Percentiles rank a stretch among this genome's conserved stretches.
Evolutionary conservation across 1,140 invertebrate genomes (phyloP).

Genomic region (Brachionus angularis): DNA sequence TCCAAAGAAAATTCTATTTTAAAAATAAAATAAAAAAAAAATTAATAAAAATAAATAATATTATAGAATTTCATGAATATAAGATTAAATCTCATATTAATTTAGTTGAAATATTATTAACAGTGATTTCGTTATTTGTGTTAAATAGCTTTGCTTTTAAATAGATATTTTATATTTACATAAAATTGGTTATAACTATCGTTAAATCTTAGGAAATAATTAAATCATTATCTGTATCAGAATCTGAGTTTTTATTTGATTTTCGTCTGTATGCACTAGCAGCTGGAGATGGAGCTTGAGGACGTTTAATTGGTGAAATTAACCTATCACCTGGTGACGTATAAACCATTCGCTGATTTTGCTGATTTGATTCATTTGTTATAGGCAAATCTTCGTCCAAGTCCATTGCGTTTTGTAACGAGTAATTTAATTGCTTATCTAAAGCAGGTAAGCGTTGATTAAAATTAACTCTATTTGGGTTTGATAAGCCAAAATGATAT

Average conservation of each 20-base stretch:
- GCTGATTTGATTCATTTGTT: background rate
- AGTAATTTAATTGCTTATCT: background rate
- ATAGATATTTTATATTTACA: background rate
- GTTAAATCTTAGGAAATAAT: too few species aligned
- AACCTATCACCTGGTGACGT: constrained; percentile 26
- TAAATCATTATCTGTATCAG: constrained; percentile 34
- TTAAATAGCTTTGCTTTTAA: too few species aligned
- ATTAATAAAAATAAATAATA: too few species aligned
- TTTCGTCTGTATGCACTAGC: background rate
- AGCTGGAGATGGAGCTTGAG: constrained; percentile 28
- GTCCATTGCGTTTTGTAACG: constrained; percentile 14
- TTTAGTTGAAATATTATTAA: too few species aligned
- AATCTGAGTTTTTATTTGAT: background rate
- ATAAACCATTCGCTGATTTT: constrained; percentile 21
- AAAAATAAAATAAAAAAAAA: too few species aligned
- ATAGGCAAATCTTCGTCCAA: constrained; percentile 40
- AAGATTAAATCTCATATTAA: too few species aligned
- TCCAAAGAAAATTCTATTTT: too few species aligned
- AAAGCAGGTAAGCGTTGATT: background rate
- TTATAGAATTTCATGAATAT: too few species aligned
- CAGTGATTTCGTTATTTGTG: too few species aligned
- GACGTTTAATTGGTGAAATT: constrained; percentile 39
- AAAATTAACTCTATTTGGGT: background rate
- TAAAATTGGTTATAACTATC: background rate
- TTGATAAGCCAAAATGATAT: constrained; percentile 33